A percentile compares a stretch with the other conserved stretches of the same genome.
Evolutionary conservation across 2,113 vertebrate species (phyloP).

Genomic region (Scopus umbretta): DNA sequence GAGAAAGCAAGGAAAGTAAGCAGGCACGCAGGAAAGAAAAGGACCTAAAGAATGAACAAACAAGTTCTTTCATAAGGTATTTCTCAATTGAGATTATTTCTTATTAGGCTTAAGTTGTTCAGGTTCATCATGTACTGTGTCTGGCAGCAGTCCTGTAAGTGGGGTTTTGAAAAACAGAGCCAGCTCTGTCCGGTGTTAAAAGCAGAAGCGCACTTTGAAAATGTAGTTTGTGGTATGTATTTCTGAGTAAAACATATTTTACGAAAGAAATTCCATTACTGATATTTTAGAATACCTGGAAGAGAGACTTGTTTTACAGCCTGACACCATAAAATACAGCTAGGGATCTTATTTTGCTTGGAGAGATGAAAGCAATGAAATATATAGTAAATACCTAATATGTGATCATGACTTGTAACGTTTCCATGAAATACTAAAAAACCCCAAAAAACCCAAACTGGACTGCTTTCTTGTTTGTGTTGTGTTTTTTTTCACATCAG

Average conservation of each 20-base stretch:
- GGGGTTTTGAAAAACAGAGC: not conserved
- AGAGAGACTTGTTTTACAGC: not conserved
- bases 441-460: not conserved
- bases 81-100: conserved; percentile 22
- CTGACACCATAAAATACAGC: not conserved
- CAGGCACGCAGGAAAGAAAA: not conserved
- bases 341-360: not conserved
- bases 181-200: not conserved
- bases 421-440: not conserved
- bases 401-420: not conserved
- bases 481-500: not conserved
- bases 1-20: not conserved
- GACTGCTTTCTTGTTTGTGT: not conserved
- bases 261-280: not conserved
- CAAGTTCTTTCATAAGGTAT: conserved; percentile 35
- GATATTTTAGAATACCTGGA: not conserved
- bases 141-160: not conserved
- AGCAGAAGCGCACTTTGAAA: not conserved
- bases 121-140: not conserved
- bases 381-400: not conserved
- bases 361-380: not conserved
- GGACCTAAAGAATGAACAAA: conserved; percentile 29
- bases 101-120: not conserved
- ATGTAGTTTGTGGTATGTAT: not conserved
- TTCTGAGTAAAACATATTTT: not conserved